Evolutionary conservation across 30 jellyfish, hydroid and myxozoan genomes (phyloP), one percentile per base, ranked within the genome.

Genomic region (Catostylus mosaicus): DNA sequence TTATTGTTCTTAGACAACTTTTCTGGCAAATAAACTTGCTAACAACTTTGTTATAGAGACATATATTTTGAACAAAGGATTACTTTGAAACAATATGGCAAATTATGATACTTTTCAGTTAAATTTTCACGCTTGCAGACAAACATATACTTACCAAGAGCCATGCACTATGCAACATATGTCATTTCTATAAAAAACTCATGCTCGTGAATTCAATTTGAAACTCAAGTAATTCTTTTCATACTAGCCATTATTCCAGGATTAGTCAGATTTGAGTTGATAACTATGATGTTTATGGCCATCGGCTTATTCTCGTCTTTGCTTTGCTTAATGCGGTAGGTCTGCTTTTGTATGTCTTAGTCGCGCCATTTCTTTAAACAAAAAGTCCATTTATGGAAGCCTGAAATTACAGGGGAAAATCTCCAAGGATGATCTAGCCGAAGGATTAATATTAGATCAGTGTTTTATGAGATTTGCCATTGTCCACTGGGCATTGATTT

Each of bases 311-410:
- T 52, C 29, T 19, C 62, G 34, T 23, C 43, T 74, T 14, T 74
- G 32, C n/a, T 74, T 54, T 27, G 20, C 37, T 35, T 74, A 74
- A 60, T 57, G 85, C 74, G 85, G 85, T 74, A 57, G 76, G 75
- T 37, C 85, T 30, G 0, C 70, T n/a, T 38, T 68, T 59, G 38
- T 59, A 6, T 34, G 40, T 16, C 64, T 18, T 33, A 34, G 64
- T 33, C 64, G 65, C 37, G 45, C 35, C 64, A 20, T 27, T 40
- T 34, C 59, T 27, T 59, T 59, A 2, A 59, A 37, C 11, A 59
- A 11, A 59, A 59, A 59, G 7, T 59, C 36, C 71, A 1, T 59
- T 27, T 59, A 59, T 50, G 14, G 24, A 4, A 50, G 20, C 63
- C 24, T 50, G 63, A 50, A 50, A 50, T 50, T 0, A 50, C 63